Evolutionary conservation across 1,140 invertebrate species (phyloP).

Genomic region (Gryllus bimaculatus): DNA sequence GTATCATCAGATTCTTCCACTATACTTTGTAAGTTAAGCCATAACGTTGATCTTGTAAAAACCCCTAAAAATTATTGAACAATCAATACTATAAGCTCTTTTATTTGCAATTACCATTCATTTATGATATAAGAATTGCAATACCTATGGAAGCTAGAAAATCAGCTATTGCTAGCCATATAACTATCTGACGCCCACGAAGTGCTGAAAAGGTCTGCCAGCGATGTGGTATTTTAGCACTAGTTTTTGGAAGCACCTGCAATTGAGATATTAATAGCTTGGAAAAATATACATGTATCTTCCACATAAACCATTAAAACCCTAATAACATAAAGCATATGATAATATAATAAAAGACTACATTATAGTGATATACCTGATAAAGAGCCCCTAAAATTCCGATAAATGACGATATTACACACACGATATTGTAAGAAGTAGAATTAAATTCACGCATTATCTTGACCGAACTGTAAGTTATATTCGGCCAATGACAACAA

Average conservation of each 20-base stretch:
- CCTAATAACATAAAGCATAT: no score
- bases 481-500: slow-evolving; percentile 59
- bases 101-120: no score
- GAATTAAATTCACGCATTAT: slow-evolving; percentile 60
- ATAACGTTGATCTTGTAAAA: slow-evolving; percentile 56
- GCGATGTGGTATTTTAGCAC: background rate
- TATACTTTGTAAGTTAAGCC: slow-evolving; percentile 55
- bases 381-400: slow-evolving; percentile 63
- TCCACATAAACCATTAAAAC: no score
- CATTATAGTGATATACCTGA: slow-evolving; percentile 56
- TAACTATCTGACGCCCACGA: slow-evolving; percentile 58
- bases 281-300: no score
- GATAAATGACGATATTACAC: slow-evolving; percentile 57
- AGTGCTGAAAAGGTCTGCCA: slow-evolving; percentile 45
- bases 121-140: background rate
- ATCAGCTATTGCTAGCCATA: slow-evolving; percentile 68
- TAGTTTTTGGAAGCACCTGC: slow-evolving; percentile 1
- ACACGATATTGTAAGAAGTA: slow-evolving; percentile 58
- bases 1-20: slow-evolving; percentile 52
- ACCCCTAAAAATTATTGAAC: slow-evolving; percentile 44
- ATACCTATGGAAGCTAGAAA: slow-evolving; percentile 62
- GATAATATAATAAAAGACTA: no score
- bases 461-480: slow-evolving; percentile 45
- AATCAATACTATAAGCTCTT: no score
- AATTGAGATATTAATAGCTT: no score